These are phyloP conservation scores for Pseudachorutes palmiensis DNA, from an alignment of 1,140 invertebrate genomes.

Conservation along the genomic window DNA sequence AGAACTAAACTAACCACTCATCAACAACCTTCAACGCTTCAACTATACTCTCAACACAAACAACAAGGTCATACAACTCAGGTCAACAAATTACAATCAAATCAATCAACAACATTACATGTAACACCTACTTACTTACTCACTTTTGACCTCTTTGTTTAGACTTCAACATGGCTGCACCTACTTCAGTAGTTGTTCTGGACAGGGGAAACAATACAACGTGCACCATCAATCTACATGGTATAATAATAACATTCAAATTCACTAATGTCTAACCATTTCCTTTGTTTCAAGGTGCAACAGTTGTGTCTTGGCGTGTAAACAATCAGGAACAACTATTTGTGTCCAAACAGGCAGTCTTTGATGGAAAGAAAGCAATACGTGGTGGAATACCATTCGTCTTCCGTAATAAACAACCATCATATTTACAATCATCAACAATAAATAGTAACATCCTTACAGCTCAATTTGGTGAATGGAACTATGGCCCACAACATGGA, in stretches of 20 bases:
- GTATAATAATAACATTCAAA: conserved; percentile 45
- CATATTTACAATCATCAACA: too few species aligned
- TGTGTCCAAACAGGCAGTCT: conserved; percentile 86
- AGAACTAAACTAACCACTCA: too few species aligned
- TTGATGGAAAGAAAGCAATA: conserved; percentile 90
- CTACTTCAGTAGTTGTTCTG: conserved; percentile 83
- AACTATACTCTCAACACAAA: too few species aligned
- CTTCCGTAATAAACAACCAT: too few species aligned
- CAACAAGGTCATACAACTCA: too few species aligned
- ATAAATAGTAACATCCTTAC: conserved; percentile 39
- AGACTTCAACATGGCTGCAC: conserved; percentile 64
- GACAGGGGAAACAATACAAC: conserved; percentile 91
- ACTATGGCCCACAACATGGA: conserved; percentile 84
- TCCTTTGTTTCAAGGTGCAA: conserved; percentile 59
- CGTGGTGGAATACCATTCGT: conserved; percentile 90
- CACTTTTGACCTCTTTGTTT: too few species aligned
- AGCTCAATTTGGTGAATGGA: conserved; percentile 92
- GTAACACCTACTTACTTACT: too few species aligned
- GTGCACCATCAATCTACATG: conserved; percentile 87
- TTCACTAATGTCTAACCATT: not conserved
- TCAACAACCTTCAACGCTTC: too few species aligned
- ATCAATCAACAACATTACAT: too few species aligned
- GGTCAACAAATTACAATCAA: too few species aligned
- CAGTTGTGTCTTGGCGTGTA: conserved; percentile 86
- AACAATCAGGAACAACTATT: conserved; percentile 91